phyloP scores from a whole-genome alignment of 1,140 invertebrate species.

The Bathynomus jamesi region DNA sequence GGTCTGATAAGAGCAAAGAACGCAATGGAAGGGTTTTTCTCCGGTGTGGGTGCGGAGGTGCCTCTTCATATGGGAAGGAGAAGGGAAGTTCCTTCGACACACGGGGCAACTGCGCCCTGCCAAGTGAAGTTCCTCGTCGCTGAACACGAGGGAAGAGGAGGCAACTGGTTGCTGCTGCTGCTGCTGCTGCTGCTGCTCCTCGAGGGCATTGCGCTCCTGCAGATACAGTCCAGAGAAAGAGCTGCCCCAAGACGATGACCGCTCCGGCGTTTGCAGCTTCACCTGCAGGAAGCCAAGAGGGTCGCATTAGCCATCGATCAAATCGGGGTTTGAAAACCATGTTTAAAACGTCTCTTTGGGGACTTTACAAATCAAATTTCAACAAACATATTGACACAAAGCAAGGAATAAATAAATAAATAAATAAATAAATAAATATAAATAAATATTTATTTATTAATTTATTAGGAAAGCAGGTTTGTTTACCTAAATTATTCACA shows the following conservation, averaged over 20 bases:
- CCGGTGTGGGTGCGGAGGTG: conserved; percentile 42
- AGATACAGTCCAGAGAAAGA: background rate
- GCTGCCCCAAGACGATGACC: background rate
- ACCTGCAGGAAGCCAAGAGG: background rate
- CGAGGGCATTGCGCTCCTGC: background rate
- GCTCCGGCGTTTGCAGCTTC: background rate
- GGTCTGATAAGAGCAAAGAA: conserved; percentile 5
- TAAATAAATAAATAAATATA: background rate
- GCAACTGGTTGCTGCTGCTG: too few species aligned
- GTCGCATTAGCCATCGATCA: background rate
- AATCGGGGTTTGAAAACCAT: too few species aligned
- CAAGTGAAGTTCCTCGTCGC: background rate
- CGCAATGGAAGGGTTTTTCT: conserved; percentile 34
- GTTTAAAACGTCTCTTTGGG: too few species aligned
- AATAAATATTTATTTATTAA: background rate
- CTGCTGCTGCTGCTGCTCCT: too few species aligned
- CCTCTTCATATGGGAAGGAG: background rate
- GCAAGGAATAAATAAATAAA: background rate
- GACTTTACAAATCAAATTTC: too few species aligned
- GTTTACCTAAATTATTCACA: too few species aligned
- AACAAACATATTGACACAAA: too few species aligned
- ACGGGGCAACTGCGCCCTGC: background rate
- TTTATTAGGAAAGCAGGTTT: too few species aligned
- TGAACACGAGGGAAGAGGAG: background rate
- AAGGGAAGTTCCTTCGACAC: conserved; percentile 8